Evolutionary conservation across 2,888 invertebrate species (phyloP).

Genomic region (Coelopa pilipes): DNA sequence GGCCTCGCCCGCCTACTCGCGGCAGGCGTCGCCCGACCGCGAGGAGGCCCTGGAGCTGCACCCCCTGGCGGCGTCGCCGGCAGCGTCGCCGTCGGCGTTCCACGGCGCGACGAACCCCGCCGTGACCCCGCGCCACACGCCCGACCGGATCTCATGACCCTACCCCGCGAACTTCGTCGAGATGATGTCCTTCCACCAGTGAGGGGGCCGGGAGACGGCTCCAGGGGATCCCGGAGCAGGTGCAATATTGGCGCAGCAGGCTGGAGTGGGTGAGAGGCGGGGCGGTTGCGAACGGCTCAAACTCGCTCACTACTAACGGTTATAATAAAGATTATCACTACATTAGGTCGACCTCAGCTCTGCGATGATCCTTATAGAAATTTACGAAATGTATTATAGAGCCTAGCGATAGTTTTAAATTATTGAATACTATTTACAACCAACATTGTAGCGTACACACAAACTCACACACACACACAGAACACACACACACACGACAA

Average conservation of each 20-base stretch:
- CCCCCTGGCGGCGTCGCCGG: constrained; percentile 20
- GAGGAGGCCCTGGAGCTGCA: constrained; percentile 22
- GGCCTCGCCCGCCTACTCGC: constrained; percentile 42
- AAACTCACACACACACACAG: too few species aligned
- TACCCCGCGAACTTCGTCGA: constrained; percentile 60
- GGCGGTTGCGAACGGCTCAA: not conserved
- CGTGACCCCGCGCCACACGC: constrained; percentile 52
- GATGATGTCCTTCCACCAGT: constrained; percentile 60
- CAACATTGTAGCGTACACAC: not conserved
- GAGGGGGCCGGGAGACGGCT: constrained; percentile 24
- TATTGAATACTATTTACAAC: constrained; percentile 19
- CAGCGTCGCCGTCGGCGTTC: constrained; percentile 23
- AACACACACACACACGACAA: too few species aligned
- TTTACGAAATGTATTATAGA: constrained; percentile 11
- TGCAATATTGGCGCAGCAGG: constrained; percentile 34
- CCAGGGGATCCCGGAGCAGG: not conserved
- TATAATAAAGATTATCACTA: not conserved
- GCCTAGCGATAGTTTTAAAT: not conserved
- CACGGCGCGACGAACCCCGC: constrained; percentile 19
- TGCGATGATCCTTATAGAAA: constrained; percentile 15
- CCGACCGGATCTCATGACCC: constrained; percentile 66
- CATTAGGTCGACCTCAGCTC: constrained; percentile 15
- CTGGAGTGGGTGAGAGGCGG: not conserved
- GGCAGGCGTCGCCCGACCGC: constrained; percentile 50
- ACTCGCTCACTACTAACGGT: constrained; percentile 8